phyloP scores from a whole-genome alignment of 2,888 invertebrate genomes.

The Spatulosminthurus flaviceps region DNA sequence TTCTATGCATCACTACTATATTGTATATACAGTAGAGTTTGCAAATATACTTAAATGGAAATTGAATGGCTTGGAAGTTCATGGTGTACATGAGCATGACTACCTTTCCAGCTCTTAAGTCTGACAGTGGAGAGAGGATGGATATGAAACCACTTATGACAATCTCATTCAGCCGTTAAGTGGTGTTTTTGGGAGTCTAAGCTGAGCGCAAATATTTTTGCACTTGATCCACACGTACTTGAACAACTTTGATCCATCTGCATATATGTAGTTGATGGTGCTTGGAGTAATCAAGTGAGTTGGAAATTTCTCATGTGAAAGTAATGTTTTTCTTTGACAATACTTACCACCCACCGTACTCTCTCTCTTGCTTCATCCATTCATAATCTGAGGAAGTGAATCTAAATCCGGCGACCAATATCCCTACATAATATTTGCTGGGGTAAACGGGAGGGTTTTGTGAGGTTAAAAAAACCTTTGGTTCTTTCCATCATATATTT shows the following conservation, averaged over 20 bases:
- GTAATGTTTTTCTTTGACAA: background rate
- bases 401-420: too few relatives aligned
- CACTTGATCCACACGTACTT: conserved; percentile 34
- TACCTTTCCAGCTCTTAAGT: background rate
- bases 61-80: background rate
- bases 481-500: too few relatives aligned
- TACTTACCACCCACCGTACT: too few relatives aligned
- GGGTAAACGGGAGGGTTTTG: too few relatives aligned
- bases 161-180: conserved; percentile 23
- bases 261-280: background rate
- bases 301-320: background rate
- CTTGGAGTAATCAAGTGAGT: background rate
- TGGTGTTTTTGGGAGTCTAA: conserved; percentile 25
- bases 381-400: too few relatives aligned
- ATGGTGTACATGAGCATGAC: background rate
- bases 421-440: too few relatives aligned
- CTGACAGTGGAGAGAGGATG: background rate
- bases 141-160: conserved; percentile 17
- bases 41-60: background rate
- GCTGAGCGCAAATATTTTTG: conserved; percentile 38
- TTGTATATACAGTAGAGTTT: background rate
- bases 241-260: conserved; percentile 7
- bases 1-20: too few relatives aligned
- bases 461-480: too few relatives aligned
- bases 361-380: too few relatives aligned